Evolutionary conservation across 2,888 invertebrate genomes (phyloP).

Genomic region (Phanerotoma sp.): DNA sequence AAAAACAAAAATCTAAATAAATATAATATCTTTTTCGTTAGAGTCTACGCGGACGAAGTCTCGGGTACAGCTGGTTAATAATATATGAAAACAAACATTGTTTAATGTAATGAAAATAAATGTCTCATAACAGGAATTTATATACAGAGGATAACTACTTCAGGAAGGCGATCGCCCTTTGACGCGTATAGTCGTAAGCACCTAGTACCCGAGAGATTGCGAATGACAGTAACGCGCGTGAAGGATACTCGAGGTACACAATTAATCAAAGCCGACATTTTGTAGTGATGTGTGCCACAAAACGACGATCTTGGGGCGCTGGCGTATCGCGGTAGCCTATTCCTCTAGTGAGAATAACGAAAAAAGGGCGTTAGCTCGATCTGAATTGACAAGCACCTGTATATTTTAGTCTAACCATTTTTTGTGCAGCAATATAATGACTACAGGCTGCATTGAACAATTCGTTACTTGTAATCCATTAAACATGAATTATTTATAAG

Average conservation of each 20-base stretch:
- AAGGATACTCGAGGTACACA: constrained; percentile 1
- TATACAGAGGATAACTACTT: not conserved
- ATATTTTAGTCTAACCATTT: not conserved
- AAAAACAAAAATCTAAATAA: no score
- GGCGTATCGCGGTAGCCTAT: not conserved
- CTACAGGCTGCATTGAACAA: no score
- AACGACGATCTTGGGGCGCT: constrained; percentile 11
- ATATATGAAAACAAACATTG: no score
- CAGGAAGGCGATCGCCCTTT: not conserved
- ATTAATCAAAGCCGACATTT: constrained; percentile 18
- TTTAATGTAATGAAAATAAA: no score
- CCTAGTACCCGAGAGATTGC: constrained; percentile 6
- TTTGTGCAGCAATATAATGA: no score
- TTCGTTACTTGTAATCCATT: no score
- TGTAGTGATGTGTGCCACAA: constrained; percentile 17
- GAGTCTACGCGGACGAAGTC: no score
- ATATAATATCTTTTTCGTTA: no score
- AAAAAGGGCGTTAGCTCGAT: constrained; percentile 3
- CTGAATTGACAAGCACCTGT: not conserved
- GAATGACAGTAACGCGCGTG: constrained; percentile 10
- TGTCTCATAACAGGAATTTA: not conserved
- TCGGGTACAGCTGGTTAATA: no score
- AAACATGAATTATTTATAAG: no score
- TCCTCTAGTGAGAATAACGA: constrained; percentile 1
- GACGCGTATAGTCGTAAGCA: not conserved